Conservation (phyloP, 2,888 invertebrate genomes). For the Volucella inflata region DNA sequence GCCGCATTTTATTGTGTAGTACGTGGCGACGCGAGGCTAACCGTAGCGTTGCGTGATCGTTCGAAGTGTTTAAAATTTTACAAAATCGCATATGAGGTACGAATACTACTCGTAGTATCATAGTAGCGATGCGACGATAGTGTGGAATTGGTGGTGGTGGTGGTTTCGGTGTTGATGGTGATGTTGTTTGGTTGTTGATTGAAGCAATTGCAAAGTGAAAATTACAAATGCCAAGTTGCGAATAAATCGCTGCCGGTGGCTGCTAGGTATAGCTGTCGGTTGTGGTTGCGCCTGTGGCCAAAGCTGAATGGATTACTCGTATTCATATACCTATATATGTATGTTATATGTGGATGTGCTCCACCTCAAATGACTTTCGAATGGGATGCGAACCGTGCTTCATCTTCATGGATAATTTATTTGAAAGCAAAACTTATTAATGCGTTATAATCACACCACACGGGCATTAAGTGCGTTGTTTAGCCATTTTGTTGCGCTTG, state of each 20-base stretch:
- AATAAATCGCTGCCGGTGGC: constrained; percentile 61
- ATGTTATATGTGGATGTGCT: constrained; percentile 44
- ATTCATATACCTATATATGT: neutral
- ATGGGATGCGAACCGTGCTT: constrained; percentile 71
- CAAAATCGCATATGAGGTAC: constrained; percentile 50
- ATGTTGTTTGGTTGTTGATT: constrained; percentile 70
- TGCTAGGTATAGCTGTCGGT: constrained; percentile 2
- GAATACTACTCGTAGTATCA: no score
- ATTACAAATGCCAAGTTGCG: constrained; percentile 75
- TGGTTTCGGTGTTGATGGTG: constrained; percentile 11
- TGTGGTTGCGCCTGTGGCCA: neutral
- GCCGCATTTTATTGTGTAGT: constrained; percentile 37
- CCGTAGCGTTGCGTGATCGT: constrained; percentile 64
- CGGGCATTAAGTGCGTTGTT: constrained; percentile 74
- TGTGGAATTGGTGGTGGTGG: neutral
- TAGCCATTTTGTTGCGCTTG: constrained; percentile 37
- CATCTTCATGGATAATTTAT: constrained; percentile 75
- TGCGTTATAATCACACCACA: constrained; percentile 76
- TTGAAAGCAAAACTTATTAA: constrained; percentile 75
- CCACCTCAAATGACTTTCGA: constrained; percentile 75
- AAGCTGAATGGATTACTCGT: no score
- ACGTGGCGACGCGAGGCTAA: constrained; percentile 10
- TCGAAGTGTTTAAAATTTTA: constrained; percentile 52
- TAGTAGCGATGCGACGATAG: constrained; percentile 10
- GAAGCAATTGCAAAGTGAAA: constrained; percentile 74